Conservation (phyloP, 2,888 invertebrate genomes). For the Drosophila prostipennis region DNA sequence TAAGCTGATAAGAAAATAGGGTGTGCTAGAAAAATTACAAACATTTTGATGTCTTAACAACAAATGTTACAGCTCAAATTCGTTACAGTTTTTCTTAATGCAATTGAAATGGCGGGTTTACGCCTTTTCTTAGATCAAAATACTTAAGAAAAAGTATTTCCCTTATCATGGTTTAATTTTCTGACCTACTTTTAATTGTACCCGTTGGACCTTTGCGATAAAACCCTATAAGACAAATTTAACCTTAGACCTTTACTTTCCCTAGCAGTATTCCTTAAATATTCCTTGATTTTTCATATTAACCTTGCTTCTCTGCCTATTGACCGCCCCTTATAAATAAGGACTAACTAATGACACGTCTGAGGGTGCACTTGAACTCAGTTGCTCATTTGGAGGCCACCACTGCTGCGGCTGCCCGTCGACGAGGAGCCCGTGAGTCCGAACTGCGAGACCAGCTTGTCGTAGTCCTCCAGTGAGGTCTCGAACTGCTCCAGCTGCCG, state of each 20-base stretch:
- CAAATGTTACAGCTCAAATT: no score
- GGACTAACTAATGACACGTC: slow-evolving; percentile 29
- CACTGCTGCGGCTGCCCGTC: slow-evolving; percentile 81
- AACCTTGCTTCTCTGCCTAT: slow-evolving; percentile 1
- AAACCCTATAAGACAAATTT: not conserved
- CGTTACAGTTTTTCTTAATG: no score
- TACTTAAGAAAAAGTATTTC: not conserved
- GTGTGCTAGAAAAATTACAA: not conserved
- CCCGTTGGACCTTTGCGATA: not conserved
- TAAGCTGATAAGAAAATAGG: not conserved
- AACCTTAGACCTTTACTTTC: not conserved
- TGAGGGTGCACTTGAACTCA: slow-evolving; percentile 33
- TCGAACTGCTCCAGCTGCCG: slow-evolving; percentile 84
- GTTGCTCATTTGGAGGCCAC: slow-evolving; percentile 80
- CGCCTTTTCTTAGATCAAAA: no score
- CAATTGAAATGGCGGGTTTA: not conserved
- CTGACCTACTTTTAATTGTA: not conserved
- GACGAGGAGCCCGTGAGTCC: slow-evolving; percentile 78
- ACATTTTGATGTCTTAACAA: not conserved
- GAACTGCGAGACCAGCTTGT: slow-evolving; percentile 84
- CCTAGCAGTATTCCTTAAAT: not conserved
- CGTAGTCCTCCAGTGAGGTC: slow-evolving; percentile 84
- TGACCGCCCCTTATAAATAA: slow-evolving; percentile 30
- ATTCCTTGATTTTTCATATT: not conserved
- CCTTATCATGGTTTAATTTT: no score